Conservation (phyloP, 2,113 vertebrate species). For the Neotoma lepida region DNA sequence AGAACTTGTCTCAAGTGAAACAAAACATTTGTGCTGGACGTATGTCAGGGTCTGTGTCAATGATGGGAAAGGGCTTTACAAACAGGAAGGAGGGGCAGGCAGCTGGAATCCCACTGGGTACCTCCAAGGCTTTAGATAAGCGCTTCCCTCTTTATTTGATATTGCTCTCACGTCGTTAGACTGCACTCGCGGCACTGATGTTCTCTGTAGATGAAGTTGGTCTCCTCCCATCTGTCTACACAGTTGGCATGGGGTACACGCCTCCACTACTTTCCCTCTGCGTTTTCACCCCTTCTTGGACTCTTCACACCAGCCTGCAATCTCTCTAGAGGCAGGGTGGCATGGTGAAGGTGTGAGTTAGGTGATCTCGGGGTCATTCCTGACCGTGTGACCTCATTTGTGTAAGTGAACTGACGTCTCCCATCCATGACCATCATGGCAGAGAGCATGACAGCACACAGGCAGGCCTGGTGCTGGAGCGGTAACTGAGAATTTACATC, state of each 20-base stretch:
- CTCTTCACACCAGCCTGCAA: background rate
- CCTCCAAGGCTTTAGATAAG: background rate
- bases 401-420: background rate
- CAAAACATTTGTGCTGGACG: background rate
- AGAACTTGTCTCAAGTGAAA: background rate
- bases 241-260: no score
- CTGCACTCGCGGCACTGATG: background rate
- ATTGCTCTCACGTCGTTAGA: background rate
- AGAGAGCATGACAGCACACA: background rate
- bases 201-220: background rate
- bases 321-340: background rate
- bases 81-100: background rate
- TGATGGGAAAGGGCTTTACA: background rate
- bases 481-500: background rate
- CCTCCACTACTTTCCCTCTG: background rate
- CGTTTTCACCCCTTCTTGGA: no score
- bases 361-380: background rate
- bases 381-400: background rate
- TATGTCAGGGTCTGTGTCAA: background rate
- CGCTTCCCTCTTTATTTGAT: background rate
- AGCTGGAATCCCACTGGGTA: background rate
- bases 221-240: background rate
- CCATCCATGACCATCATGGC: background rate
- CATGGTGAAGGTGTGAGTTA: background rate
- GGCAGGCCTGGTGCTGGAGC: background rate